Evolutionary conservation across 2,113 vertebrate genomes (phyloP).

Genomic region (Trichomycterus rosablanca): DNA sequence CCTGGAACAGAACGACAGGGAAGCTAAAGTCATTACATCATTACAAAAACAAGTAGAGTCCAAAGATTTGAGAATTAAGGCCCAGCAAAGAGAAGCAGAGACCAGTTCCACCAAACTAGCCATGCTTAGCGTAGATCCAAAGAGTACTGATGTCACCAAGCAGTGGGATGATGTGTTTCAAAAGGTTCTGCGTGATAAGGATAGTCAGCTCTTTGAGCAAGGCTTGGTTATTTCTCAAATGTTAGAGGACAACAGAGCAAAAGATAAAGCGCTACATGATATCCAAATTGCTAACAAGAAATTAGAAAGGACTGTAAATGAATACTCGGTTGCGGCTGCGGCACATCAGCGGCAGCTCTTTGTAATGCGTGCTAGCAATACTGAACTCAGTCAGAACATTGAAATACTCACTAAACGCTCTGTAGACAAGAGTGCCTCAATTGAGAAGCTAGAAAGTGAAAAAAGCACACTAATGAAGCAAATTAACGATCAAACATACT

Average conservation of each 20-base stretch:
- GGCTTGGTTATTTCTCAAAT: constrained; percentile 63
- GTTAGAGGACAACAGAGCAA: constrained; percentile 66
- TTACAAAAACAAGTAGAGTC: constrained; percentile 58
- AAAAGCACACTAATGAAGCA: constrained; percentile 59
- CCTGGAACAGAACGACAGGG: constrained; percentile 55
- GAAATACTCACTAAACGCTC: constrained; percentile 57
- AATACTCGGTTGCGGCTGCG: constrained; percentile 61
- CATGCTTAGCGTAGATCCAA: constrained; percentile 64
- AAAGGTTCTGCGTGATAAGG: constrained; percentile 71
- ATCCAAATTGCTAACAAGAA: constrained; percentile 56
- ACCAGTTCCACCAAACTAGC: constrained; percentile 63
- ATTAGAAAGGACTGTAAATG: constrained; percentile 63
- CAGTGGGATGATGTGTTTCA: constrained; percentile 70
- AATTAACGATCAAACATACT: constrained; percentile 55
- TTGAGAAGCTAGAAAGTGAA: constrained; percentile 63
- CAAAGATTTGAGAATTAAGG: constrained; percentile 61
- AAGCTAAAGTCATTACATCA: constrained; percentile 44
- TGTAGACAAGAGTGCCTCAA: constrained; percentile 58
- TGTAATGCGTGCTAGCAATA: constrained; percentile 68
- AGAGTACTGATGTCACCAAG: constrained; percentile 61
- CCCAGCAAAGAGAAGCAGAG: constrained; percentile 65
- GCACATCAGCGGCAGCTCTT: constrained; percentile 68
- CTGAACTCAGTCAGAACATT: constrained; percentile 51
- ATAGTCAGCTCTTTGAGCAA: constrained; percentile 71
- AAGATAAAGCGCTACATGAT: constrained; percentile 63